Evolutionary conservation across 2,797 vertebrate genomes (phyloP).

Genomic region (Rhinella marina): DNA sequence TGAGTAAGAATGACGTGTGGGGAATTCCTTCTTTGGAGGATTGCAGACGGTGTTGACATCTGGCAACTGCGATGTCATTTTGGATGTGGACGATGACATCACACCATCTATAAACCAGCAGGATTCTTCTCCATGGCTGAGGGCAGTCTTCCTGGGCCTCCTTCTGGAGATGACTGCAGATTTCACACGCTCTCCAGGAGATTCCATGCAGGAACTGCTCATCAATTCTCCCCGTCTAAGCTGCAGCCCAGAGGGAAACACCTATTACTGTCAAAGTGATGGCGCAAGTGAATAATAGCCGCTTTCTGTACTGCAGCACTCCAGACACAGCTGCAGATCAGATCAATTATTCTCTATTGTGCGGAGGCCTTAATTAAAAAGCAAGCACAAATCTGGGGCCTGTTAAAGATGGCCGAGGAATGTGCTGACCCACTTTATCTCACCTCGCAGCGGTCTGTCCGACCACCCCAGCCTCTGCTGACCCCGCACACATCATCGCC

Average conservation of each 20-base stretch:
- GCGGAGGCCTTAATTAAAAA: conserved; percentile 68
- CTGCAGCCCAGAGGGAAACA: conserved; percentile 62
- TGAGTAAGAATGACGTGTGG: neutral
- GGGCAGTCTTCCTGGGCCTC: neutral
- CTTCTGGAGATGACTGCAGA: conserved; percentile 37
- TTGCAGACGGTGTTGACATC: neutral
- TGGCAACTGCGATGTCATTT: neutral
- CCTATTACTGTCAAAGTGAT: conserved; percentile 66
- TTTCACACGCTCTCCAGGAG: conserved; percentile 63
- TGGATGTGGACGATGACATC: neutral
- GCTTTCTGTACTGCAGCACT: conserved; percentile 61
- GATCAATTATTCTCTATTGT: conserved; percentile 61
- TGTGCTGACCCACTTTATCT: conserved; percentile 38
- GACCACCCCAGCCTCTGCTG: neutral
- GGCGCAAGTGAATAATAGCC: conserved; percentile 64
- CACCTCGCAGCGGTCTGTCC: neutral
- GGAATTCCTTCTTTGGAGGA: neutral
- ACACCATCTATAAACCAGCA: neutral
- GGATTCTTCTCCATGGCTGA: too few relatives aligned
- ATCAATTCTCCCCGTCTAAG: conserved; percentile 53
- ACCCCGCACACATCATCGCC: neutral
- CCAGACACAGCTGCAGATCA: conserved; percentile 57
- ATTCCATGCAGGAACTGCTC: conserved; percentile 62
- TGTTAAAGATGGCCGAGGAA: conserved; percentile 64
- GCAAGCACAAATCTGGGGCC: conserved; percentile 68